Base-by-base conservation (phyloP, 92 coral and sea anemone genomes). In the Phenganax subtilis region DNA sequence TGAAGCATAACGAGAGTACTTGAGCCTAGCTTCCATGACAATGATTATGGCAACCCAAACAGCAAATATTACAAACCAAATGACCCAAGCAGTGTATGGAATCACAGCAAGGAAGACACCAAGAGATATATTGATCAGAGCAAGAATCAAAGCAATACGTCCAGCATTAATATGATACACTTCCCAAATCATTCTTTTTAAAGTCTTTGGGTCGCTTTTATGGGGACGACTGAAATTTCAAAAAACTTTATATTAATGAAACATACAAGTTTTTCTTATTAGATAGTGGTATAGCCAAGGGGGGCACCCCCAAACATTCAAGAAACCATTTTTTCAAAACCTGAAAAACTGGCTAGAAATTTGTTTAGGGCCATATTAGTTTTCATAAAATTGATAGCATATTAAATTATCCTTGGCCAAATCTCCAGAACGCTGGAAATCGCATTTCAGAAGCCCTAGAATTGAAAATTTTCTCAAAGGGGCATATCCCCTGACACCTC, bases 61-160 rank as follows among this genome's bases (percentile, higher is more conserved):
- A 6, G 86, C 91, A 6, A 94, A 80, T 10, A 92, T 76, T 9
- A 80, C 97, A 72, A 82, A 94, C 98, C 98, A 94, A 52, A 86
- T 76, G 9, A 89, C 87, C 98, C 97, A 94, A 14, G 90, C 96
- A 12, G 87, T 90, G 6, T 51, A 58, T 3, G 98, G 98, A 6
- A 87, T 85, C 82, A 94, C 97, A 71, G 96, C 98, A 28, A 94
- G 89, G 84, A 94, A 85, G 15, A 94, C 79, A 20, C 98, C 98
- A 9, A 94, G 89, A 30, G 86, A 88, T 54, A 94, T 94, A 84
- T 94, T 94, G 72, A 94, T 90, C 63, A 94, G 88, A 44, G 98
- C 98, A 73, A 94, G 88, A n/a, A 94, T 54, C 17, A 94, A 89
- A 37, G 89, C 96, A n/a, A 86, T 80, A 17, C 98, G 92, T 12